Percentiles rank a stretch among this genome's conserved stretches.
Conservation (phyloP, 2,797 vertebrate species). For the Pseudotriccus pelzelni region DNA sequence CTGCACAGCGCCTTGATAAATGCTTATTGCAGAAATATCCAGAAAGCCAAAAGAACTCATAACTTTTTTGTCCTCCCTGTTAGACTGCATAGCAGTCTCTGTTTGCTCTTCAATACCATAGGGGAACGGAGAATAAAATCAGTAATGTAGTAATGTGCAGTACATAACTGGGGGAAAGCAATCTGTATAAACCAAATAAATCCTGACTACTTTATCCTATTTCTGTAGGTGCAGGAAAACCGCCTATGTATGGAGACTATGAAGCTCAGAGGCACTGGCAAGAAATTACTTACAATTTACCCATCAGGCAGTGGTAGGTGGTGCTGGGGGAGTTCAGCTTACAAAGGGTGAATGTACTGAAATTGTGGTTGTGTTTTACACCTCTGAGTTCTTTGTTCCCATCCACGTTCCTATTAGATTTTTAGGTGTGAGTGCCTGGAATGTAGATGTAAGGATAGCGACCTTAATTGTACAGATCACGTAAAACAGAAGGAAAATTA, state of each 20-base stretch:
- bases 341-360: background rate
- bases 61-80: background rate
- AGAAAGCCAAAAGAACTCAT: background rate
- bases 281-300: slow-evolving; percentile 93
- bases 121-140: background rate
- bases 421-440: background rate
- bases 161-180: background rate
- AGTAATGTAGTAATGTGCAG: background rate
- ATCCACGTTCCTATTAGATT: background rate
- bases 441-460: background rate
- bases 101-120: background rate
- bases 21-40: slow-evolving; percentile 38
- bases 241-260: slow-evolving; percentile 97
- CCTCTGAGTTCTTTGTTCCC: background rate
- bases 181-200: background rate
- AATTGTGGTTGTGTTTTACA: background rate
- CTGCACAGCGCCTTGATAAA: slow-evolving; percentile 45
- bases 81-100: background rate
- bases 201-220: background rate
- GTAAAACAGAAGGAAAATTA: background rate
- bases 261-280: slow-evolving; percentile 99
- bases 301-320: slow-evolving; percentile 87
- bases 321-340: background rate
- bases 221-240: slow-evolving; percentile 86
- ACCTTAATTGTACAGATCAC: background rate